Evolutionary conservation across 2,797 vertebrate genomes (phyloP).

Genomic region (Morelia viridis): DNA sequence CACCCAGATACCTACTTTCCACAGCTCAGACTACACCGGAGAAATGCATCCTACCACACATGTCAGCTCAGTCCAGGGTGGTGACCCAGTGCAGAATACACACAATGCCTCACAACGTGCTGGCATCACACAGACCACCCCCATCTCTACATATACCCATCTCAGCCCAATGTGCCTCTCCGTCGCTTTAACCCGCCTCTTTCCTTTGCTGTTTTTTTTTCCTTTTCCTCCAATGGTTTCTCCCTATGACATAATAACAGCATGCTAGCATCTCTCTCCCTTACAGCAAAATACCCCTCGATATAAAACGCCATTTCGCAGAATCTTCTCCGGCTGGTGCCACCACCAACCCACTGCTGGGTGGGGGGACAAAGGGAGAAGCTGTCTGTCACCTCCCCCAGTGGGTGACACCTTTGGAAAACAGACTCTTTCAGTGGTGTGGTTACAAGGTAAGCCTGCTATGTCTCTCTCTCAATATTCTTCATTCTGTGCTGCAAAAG

Average conservation of each 20-base stretch:
- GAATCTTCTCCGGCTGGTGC: slow-evolving; percentile 57
- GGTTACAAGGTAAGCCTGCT: slow-evolving; percentile 36
- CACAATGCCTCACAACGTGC: slow-evolving; percentile 19
- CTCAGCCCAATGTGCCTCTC: slow-evolving; percentile 10
- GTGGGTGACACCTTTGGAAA: slow-evolving; percentile 33
- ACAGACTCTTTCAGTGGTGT: slow-evolving; percentile 9
- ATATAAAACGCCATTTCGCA: slow-evolving; percentile 63
- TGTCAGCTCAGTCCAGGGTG: not conserved
- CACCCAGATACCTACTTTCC: not conserved
- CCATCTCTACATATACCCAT: not conserved
- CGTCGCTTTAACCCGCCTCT: slow-evolving; percentile 18
- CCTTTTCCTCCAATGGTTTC: slow-evolving; percentile 57
- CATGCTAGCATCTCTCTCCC: slow-evolving; percentile 60
- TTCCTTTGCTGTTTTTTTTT: slow-evolving; percentile 62
- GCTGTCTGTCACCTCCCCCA: slow-evolving; percentile 40
- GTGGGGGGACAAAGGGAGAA: slow-evolving; percentile 24
- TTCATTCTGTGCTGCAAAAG: slow-evolving; percentile 5
- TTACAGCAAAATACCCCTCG: slow-evolving; percentile 61
- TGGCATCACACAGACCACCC: not conserved
- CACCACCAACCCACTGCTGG: slow-evolving; percentile 31
- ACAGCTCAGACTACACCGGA: not conserved
- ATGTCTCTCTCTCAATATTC: not conserved
- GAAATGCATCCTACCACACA: not conserved
- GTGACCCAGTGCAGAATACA: slow-evolving; percentile 19
- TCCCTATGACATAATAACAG: slow-evolving; percentile 66